Percentiles rank a stretch among this genome's conserved stretches.
phyloP scores from a whole-genome alignment of 2,888 invertebrate genomes.

The Boloria selene region DNA sequence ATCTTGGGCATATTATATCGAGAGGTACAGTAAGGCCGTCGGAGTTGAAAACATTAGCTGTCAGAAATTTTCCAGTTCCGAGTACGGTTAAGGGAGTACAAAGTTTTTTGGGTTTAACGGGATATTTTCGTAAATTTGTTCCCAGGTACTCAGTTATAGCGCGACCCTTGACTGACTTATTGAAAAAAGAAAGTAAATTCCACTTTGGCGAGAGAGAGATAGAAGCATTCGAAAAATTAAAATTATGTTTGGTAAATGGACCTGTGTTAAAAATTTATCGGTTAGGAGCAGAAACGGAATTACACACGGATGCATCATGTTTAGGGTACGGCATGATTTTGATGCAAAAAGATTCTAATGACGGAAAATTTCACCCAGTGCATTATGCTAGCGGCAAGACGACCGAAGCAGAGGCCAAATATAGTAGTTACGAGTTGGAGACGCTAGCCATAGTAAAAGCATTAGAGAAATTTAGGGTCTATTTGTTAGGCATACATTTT shows the following conservation, averaged over 20 bases:
- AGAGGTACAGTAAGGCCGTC: conserved; percentile 37
- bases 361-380: conserved; percentile 36
- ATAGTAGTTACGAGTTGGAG: conserved; percentile 42
- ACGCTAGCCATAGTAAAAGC: conserved; percentile 39
- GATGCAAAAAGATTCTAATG: conserved; percentile 33
- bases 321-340: conserved; percentile 38
- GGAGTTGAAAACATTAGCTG: conserved; percentile 39
- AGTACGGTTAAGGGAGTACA: conserved; percentile 38
- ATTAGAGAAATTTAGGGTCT: conserved; percentile 41
- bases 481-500: conserved; percentile 41
- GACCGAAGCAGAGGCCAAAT: conserved; percentile 33
- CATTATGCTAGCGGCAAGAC: conserved; percentile 42
- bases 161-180: conserved; percentile 39
- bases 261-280: conserved; percentile 38
- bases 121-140: conserved; percentile 46
- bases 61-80: conserved; percentile 38
- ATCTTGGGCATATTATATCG: conserved; percentile 37
- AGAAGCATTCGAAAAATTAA: conserved; percentile 27
- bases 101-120: conserved; percentile 41
- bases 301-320: conserved; percentile 40
- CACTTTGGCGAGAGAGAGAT: conserved; percentile 25
- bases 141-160: conserved; percentile 43
- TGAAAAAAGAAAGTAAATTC: conserved; percentile 27
- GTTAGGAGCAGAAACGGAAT: conserved; percentile 30
- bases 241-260: conserved; percentile 20